phyloP scores from a whole-genome alignment of 2,888 invertebrate genomes.

The Blera fallax region DNA sequence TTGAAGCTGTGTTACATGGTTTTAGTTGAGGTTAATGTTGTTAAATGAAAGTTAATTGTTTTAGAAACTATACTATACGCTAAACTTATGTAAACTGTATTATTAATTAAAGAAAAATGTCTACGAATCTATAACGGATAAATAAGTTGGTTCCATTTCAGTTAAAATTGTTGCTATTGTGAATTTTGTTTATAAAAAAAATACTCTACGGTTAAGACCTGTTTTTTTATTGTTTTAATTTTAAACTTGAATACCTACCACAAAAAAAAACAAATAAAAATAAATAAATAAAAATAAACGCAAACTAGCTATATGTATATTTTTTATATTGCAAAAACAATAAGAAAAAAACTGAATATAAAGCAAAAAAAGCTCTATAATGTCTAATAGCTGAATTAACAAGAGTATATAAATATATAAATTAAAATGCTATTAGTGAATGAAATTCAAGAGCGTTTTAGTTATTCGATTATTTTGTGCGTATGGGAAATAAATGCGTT shows the following conservation, averaged over 20 bases:
- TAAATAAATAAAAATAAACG: too few relatives aligned
- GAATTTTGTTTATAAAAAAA: conserved; percentile 28
- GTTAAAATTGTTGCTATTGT: conserved; percentile 41
- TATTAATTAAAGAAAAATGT: background rate
- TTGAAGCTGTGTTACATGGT: conserved; percentile 3
- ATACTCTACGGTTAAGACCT: conserved; percentile 42
- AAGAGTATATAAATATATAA: background rate
- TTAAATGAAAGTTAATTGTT: conserved; percentile 35
- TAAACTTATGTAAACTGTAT: conserved; percentile 28
- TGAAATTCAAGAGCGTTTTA: conserved; percentile 29
- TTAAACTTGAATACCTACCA: background rate
- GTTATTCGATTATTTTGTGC: conserved; percentile 4
- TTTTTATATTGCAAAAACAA: conserved; percentile 50
- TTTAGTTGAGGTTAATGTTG: conserved; percentile 38
- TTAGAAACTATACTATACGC: conserved; percentile 20
- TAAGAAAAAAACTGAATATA: background rate
- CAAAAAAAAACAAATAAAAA: background rate
- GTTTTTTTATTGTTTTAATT: conserved; percentile 4
- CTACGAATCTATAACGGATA: background rate
- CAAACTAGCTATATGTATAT: conserved; percentile 63
- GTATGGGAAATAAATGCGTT: conserved; percentile 43
- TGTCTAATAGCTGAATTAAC: conserved; percentile 19
- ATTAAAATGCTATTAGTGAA: conserved; percentile 40
- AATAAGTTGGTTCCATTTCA: conserved; percentile 3
- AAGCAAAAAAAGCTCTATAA: background rate